A percentile compares a stretch with the other conserved stretches of the same genome.
Conservation (phyloP, 2,113 vertebrate species). For the Tylochromis polylepis region DNA sequence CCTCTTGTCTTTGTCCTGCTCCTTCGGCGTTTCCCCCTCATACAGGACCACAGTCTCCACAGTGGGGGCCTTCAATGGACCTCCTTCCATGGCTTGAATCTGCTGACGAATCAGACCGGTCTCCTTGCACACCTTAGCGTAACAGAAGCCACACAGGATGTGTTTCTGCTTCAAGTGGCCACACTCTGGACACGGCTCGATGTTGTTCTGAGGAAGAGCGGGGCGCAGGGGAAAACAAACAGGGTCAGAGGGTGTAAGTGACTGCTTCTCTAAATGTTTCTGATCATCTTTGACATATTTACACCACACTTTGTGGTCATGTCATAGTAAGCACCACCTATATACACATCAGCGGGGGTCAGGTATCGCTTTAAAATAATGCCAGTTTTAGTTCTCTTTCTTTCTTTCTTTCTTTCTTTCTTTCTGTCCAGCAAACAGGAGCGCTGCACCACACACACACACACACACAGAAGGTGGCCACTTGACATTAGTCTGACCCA, state of each 20-base stretch:
- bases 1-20: conserved; percentile 80
- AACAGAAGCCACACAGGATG: conserved; percentile 87
- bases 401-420: neutral
- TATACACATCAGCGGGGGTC: neutral
- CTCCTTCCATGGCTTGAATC: conserved; percentile 80
- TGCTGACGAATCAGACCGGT: conserved; percentile 77
- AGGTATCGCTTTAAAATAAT: neutral
- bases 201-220: conserved; percentile 77
- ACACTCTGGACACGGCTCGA: conserved; percentile 87
- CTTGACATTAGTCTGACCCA: neutral
- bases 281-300: neutral
- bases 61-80: conserved; percentile 77
- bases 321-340: neutral
- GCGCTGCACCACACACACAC: neutral
- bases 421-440: neutral
- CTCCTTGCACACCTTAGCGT: conserved; percentile 82
- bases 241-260: neutral
- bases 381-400: neutral
- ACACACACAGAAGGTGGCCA: neutral
- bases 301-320: neutral
- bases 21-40: conserved; percentile 75
- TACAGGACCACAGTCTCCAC: conserved; percentile 85
- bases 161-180: conserved; percentile 93
- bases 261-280: neutral
- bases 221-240: neutral